A percentile compares a stretch with the other conserved stretches of the same genome.
Conservation (phyloP, 2,113 vertebrate species). For the Malurus cyaneus region DNA sequence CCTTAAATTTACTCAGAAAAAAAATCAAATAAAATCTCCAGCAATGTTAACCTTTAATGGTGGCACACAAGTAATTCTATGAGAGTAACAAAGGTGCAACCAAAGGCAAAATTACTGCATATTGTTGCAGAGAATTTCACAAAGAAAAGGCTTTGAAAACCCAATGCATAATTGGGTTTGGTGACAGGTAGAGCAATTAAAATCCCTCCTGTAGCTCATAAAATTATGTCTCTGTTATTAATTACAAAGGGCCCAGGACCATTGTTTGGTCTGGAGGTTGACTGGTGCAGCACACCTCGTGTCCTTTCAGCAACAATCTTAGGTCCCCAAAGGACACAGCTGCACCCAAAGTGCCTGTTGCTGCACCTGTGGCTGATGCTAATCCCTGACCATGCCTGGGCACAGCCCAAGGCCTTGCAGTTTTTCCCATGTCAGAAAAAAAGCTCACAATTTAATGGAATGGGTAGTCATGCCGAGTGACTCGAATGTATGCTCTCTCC, state of each 20-base stretch:
- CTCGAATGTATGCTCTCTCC: not conserved
- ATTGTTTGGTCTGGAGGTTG: not conserved
- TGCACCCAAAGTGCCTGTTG: not conserved
- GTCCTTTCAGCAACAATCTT: not conserved
- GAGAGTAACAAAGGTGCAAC: not conserved
- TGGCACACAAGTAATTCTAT: not conserved
- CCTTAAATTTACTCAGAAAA: not conserved
- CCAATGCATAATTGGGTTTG: not conserved
- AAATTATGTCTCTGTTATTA: not conserved
- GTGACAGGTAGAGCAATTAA: not conserved
- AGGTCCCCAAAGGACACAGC: rapidly evolving
- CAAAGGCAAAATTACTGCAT: not conserved
- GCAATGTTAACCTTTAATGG: slow-evolving; percentile 1
- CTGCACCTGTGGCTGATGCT: not conserved
- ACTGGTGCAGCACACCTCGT: not conserved
- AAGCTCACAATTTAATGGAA: not conserved
- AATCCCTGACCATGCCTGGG: not conserved
- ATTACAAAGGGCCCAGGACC: not conserved
- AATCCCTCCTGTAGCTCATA: not conserved
- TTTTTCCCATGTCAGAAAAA: rapidly evolving
- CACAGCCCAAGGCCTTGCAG: not conserved
- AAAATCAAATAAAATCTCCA: not conserved
- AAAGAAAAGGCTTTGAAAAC: not conserved
- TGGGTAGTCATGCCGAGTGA: not conserved
- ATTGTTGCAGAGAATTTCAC: not conserved